Base-by-base conservation (phyloP, 2,888 invertebrate genomes). In the Muschampia plurimacula region DNA sequence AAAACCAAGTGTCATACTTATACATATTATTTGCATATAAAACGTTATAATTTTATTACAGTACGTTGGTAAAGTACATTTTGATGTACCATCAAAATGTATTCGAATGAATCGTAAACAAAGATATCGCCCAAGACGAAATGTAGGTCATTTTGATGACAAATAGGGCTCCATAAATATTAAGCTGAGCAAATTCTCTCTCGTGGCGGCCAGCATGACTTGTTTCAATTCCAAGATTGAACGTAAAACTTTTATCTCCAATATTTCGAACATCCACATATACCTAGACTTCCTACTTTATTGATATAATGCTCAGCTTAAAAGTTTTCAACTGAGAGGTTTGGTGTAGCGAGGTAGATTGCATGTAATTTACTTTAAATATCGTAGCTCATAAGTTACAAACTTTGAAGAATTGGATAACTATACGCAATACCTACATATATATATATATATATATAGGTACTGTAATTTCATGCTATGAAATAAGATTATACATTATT, bases 151-250 rank as follows among this genome's bases (percentile, higher is more conserved):
- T 72, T 72, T 72, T 66, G 66, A 72, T 72, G 72, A 72, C 72
- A 72, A 72, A 72, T 72, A 72, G 72, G 72, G 39, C 72, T 62
- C 66, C 67, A 67, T 72, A 72, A 72, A 72, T 72, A 72, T 72
- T 62, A 72, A 72, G 72, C 66, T 62, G 41, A 67, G 62, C 67
- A 72, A 72, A 72, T 72, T 72, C 57, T 63, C 72, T 67, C 67
- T 63, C 72, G 67, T 72, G 52, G 55, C 65, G 60, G 28, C 52
- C 7, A 39, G 60, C 72, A 67, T 39, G 62, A 67, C 72, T 72
- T 72, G 72, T 72, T 72, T 72, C 72, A 72, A 72, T 72, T 67
- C 72, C 72, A 72, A 67, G 67, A 72, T 72, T 67, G 72, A 67
- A 72, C 72, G 67, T 72, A 67, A 72, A 72, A 72, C 67, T 72